Evolutionary conservation across 2,888 invertebrate genomes (phyloP), one percentile per base, ranked within the genome.

Genomic region (Brachypterus glaber): DNA sequence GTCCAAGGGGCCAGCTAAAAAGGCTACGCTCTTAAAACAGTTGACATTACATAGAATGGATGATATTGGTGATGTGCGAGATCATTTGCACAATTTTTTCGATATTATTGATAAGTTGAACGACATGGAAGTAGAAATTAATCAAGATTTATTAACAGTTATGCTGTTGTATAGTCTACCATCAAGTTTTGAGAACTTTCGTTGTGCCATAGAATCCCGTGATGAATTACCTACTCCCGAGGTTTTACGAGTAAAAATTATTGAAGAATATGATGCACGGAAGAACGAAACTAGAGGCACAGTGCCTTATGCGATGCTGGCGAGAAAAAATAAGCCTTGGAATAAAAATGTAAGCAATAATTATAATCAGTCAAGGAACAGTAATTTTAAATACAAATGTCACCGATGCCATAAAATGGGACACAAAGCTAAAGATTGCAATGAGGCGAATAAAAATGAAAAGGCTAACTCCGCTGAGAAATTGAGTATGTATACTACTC

Each of bases 131-230:
- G 45, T 58, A 1, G 29, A 44, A 4, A 46, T 59, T 3, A 49
- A 55, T 25, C 37, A 45, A 24, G 57, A 60, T 5, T 34, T 58
- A 7, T 38, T 57, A 14, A 41, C 54, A 1, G 55, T 60, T 8
- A 48, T 59, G 38, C 33, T n/a, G n/a, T n/a, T n/a, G n/a, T n/a
- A n/a, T n/a, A n/a, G n/a, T n/a, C n/a, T 33, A 12, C 43, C 40
- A 12, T 25, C 37, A 12, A 51, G 26, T 1, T 63, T 47, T 30
- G 58, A 62, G 29, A 60, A 57, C 25, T 62, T 62, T 41, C 34
- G n/a, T n/a, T n/a, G n/a, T n/a, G n/a, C n/a, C n/a, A n/a, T n/a
- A n/a, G n/a, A n/a, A n/a, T n/a, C n/a, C n/a, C n/a, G 57, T 1
- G 60, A 63, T 36, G 42, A 43, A 2, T 37, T 60, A 11, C 58